phyloP scores from a whole-genome alignment of 2,888 invertebrate genomes.

The Xylophagus ater region DNA sequence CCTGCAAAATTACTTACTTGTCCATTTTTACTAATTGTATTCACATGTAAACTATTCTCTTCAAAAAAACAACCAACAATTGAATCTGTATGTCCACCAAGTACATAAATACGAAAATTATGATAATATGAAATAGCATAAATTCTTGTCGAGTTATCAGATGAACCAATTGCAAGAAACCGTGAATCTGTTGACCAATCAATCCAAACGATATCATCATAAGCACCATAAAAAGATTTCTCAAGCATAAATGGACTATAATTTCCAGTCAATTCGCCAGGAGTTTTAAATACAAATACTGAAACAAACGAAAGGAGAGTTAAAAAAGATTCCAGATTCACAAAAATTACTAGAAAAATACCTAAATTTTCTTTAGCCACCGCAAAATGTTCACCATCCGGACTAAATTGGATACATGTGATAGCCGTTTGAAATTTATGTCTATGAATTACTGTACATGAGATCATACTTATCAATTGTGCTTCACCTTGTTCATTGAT shows the following conservation, averaged over 20 bases:
- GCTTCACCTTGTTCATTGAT: conserved; percentile 86
- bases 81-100: conserved; percentile 76
- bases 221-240: conserved; percentile 67
- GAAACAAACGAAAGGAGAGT: conserved; percentile 33
- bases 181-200: conserved; percentile 91
- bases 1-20: no score
- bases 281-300: conserved; percentile 79
- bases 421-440: conserved; percentile 73
- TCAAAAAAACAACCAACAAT: conserved; percentile 85
- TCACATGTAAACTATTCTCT: conserved; percentile 69
- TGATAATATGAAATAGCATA: conserved; percentile 62
- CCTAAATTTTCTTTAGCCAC: conserved; percentile 76
- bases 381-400: conserved; percentile 87
- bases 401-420: conserved; percentile 76
- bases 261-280: conserved; percentile 66
- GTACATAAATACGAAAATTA: conserved; percentile 63
- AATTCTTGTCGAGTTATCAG: conserved; percentile 78
- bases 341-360: conserved; percentile 27
- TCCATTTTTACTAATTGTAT: conserved; percentile 74
- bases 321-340: conserved; percentile 1
- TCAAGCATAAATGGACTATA: conserved; percentile 83
- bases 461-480: conserved; percentile 74
- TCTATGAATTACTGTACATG: conserved; percentile 69
- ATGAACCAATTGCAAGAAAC: conserved; percentile 78
- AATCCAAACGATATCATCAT: conserved; percentile 73